Evolutionary conservation across 2,888 invertebrate genomes (phyloP).

Genomic region (Malthinus seriepunctatus): DNA sequence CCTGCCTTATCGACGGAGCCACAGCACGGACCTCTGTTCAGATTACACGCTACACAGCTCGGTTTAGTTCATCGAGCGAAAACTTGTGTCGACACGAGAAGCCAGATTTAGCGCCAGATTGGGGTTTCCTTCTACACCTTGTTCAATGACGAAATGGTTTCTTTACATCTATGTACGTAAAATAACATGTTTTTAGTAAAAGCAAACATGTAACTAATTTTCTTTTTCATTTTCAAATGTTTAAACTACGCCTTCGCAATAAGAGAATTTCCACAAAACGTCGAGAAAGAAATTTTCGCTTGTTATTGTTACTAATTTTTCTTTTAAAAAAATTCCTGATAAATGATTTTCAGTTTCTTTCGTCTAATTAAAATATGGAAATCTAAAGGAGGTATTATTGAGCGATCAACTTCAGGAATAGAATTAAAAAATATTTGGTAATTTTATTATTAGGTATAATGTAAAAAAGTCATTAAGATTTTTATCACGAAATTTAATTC

Average conservation of each 20-base stretch:
- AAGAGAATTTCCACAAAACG: no score
- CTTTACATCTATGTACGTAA: constrained; percentile 19
- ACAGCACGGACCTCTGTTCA: constrained; percentile 50
- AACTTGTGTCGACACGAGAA: constrained; percentile 50
- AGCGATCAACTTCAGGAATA: no score
- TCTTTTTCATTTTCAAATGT: no score
- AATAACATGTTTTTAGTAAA: constrained; percentile 9
- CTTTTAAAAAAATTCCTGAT: no score
- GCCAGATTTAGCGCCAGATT: constrained; percentile 44
- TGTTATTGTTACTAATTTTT: no score
- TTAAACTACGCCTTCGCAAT: no score
- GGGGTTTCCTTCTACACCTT: constrained; percentile 34
- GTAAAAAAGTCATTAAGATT: no score
- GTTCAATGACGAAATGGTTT: constrained; percentile 28
- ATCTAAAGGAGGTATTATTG: no score
- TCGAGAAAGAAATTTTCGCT: no score
- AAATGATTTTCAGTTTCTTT: no score
- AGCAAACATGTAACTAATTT: background rate
- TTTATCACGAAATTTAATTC: no score
- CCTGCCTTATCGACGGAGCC: constrained; percentile 51
- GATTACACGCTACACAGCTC: constrained; percentile 52
- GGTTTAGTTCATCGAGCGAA: constrained; percentile 49
- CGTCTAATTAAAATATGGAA: no score
- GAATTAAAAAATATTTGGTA: background rate
- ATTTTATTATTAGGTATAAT: background rate